Conservation (phyloP, 2,113 vertebrate species). For the Riparia riparia region DNA sequence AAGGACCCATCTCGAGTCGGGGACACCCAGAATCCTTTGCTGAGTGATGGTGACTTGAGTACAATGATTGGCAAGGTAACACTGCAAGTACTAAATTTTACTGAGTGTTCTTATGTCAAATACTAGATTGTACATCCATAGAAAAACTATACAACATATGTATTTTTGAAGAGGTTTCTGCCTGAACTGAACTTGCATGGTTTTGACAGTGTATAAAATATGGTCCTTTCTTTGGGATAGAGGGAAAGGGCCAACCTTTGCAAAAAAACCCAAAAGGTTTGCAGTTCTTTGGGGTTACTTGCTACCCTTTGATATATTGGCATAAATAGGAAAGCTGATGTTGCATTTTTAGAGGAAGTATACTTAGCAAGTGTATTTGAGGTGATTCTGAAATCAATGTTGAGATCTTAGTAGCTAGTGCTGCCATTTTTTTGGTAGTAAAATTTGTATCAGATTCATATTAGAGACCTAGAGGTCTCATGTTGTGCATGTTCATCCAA, state of each 20-base stretch:
- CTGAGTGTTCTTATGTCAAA: not conserved
- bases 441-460: not conserved
- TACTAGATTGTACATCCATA: not conserved
- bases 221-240: not conserved
- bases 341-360: not conserved
- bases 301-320: not conserved
- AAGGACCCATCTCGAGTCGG: constrained; percentile 99
- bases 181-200: not conserved
- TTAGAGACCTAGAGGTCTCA: not conserved
- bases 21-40: constrained; percentile 94
- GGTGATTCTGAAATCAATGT: not conserved
- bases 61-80: constrained; percentile 97
- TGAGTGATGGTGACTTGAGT: constrained; percentile 94
- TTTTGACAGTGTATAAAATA: not conserved
- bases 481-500: not conserved
- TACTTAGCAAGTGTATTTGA: not conserved
- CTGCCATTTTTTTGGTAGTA: not conserved
- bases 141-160: not conserved
- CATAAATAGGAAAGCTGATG: not conserved
- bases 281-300: not conserved
- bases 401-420: not conserved
- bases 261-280: not conserved
- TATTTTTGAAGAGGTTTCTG: not conserved
- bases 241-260: not conserved
- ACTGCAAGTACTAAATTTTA: not conserved